phyloP scores from a whole-genome alignment of 2,113 vertebrate genomes.

The Trichomycterus rosablanca region DNA sequence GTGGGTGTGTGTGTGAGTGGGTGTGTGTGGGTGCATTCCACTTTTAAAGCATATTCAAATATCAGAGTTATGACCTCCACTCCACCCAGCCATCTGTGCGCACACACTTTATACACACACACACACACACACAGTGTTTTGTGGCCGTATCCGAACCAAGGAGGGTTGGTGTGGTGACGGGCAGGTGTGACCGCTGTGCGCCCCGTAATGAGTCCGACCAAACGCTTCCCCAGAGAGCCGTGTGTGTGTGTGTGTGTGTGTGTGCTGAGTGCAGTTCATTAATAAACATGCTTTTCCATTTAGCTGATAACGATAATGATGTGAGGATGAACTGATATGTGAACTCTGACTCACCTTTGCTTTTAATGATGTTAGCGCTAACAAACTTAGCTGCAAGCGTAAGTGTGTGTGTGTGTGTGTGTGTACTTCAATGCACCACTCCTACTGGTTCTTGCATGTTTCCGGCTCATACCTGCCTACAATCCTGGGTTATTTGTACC shows the following conservation, averaged over 20 bases:
- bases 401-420: slow-evolving; percentile 5
- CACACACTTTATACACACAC: slow-evolving; percentile 21
- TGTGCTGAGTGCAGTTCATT: slow-evolving; percentile 41
- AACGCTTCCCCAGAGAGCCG: background rate
- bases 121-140: slow-evolving; percentile 15
- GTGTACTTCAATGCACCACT: too few relatives aligned
- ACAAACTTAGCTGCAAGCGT: too few relatives aligned
- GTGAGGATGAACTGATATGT: slow-evolving; percentile 22
- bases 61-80: slow-evolving; percentile 55
- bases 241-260: slow-evolving; percentile 32
- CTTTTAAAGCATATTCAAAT: slow-evolving; percentile 46
- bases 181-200: background rate
- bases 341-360: background rate
- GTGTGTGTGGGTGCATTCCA: slow-evolving; percentile 41
- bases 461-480: too few relatives aligned
- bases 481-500: too few relatives aligned
- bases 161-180: background rate
- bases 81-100: slow-evolving; percentile 61
- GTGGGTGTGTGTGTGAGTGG: background rate
- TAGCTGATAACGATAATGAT: slow-evolving; percentile 69
- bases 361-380: background rate
- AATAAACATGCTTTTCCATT: slow-evolving; percentile 64
- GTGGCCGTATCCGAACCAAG: background rate
- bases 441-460: too few relatives aligned
- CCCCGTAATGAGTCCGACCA: slow-evolving; percentile 1